These are phyloP conservation scores for Eulithis prunata DNA, from an alignment of 2,888 invertebrate genomes.

Conservation along the genomic window DNA sequence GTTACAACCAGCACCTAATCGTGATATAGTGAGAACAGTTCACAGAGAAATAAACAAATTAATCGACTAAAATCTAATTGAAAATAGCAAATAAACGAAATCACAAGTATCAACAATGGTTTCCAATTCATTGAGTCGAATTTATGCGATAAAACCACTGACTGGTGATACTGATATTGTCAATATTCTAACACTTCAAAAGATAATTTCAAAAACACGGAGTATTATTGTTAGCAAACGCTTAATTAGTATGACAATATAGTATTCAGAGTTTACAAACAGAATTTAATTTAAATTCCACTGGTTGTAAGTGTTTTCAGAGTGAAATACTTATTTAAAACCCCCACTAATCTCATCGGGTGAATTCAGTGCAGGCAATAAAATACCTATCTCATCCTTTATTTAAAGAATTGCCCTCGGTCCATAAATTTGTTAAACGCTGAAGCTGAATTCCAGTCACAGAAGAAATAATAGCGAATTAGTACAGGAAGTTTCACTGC, in stretches of 20 bases:
- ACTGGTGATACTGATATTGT: constrained; percentile 9
- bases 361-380: constrained; percentile 49
- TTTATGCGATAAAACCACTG: constrained; percentile 11
- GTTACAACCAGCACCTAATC: background rate
- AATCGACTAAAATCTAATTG: constrained; percentile 3
- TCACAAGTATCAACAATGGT: constrained; percentile 1
- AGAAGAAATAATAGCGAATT: constrained; percentile 8
- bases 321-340: constrained; percentile 36
- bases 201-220: background rate
- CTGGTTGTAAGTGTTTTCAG: constrained; percentile 20
- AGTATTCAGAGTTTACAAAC: background rate
- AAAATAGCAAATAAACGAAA: constrained; percentile 9
- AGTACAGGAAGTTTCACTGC: constrained; percentile 8
- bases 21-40: too few species aligned
- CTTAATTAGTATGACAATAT: background rate
- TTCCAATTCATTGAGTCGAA: constrained; percentile 14
- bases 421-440: constrained; percentile 63
- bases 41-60: background rate
- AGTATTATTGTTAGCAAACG: too few species aligned
- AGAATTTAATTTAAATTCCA: constrained; percentile 28
- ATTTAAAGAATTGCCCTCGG: constrained; percentile 62
- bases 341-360: constrained; percentile 39
- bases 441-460: constrained; percentile 51
- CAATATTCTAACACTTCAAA: constrained; percentile 10
- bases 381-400: constrained; percentile 58